Evolutionary conservation across 2,797 vertebrate species (phyloP), one percentile per base, ranked within the genome.

Genomic region (Propithecus perrieri): DNA sequence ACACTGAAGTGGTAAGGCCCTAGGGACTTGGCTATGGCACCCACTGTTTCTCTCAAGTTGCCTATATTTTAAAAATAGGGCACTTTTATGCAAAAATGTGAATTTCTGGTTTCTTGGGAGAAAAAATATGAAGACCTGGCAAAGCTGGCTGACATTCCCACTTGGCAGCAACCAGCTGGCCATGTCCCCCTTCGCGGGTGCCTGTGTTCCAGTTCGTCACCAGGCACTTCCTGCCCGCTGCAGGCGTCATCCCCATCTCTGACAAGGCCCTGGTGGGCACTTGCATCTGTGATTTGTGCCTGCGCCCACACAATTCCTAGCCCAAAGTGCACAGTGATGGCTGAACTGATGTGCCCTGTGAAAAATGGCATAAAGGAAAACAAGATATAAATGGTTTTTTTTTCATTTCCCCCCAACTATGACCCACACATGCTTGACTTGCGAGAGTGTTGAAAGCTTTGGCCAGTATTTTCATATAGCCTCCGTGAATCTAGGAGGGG

Each of bases 21-120:
- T 28, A 57, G 78, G n/a, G 10, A 61, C 57, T 12, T 89, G 87
- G 46, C 41, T 17, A 20, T 30, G 43, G 24, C 10, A 46, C 26
- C 35, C 43, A 38, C n/a, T 55, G 28, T 97, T 83, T 83, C 61
- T 71, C 67, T 88, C 78, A 89, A 53, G 48, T 76, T 78, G 61
- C 11, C 63, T 55, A 75, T 30, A 74, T 79, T 85, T 92, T 67
- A 79, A 96, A 97, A 83, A 43, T 57, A 61, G 78, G 43, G 30
- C 59, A 59, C 10, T 59, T 59, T 59, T 26, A 59, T 59, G 22
- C 18, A 88, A 91, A 86, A 93, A 88, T 33, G 33, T 30, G 17
- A 63, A 74, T 87, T 79, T 91, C 78, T 88, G n/a, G 48, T 48
- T 72, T 67, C 85, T 87, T 33, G 12, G 59, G 63, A 48, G 35